Evolutionary conservation across 2,888 invertebrate species (phyloP).

Genomic region (Lasioglossum villosulum): DNA sequence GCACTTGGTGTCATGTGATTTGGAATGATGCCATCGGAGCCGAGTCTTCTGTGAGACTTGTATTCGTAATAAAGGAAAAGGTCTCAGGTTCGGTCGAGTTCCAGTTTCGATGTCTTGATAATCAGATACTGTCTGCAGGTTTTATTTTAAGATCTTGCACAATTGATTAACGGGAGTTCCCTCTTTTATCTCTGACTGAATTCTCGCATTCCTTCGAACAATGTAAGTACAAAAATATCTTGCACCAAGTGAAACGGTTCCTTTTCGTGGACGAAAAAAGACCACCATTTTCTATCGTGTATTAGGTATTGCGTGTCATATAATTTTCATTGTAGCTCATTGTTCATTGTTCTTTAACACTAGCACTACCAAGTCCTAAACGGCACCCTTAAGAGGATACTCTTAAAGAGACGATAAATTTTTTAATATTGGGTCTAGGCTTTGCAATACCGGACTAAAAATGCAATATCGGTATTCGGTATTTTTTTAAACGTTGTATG

Average conservation of each 20-base stretch:
- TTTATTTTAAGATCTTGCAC: constrained; percentile 6
- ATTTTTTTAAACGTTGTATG: too few relatives aligned
- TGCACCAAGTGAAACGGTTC: not conserved
- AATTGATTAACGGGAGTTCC: not conserved
- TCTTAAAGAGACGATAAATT: too few relatives aligned
- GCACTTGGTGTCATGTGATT: constrained; percentile 68
- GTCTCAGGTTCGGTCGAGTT: constrained; percentile 20
- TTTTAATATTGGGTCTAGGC: too few relatives aligned
- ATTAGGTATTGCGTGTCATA: too few relatives aligned
- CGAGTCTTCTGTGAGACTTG: constrained; percentile 13
- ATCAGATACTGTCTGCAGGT: constrained; percentile 13
- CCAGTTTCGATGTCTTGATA: constrained; percentile 19
- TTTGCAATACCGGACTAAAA: too few relatives aligned
- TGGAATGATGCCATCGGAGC: constrained; percentile 61
- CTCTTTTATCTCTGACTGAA: not conserved
- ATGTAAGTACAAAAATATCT: not conserved
- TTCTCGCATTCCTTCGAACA: not conserved
- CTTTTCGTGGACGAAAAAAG: not conserved
- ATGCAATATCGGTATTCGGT: too few relatives aligned
- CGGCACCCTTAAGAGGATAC: too few relatives aligned
- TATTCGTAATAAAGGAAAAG: constrained; percentile 46
- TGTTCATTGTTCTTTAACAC: too few relatives aligned
- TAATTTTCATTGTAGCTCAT: too few relatives aligned
- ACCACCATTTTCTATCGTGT: not conserved
- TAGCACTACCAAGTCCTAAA: too few relatives aligned